Base-by-base conservation (phyloP, 2,113 vertebrate genomes). In the Crotalus tigris region DNA sequence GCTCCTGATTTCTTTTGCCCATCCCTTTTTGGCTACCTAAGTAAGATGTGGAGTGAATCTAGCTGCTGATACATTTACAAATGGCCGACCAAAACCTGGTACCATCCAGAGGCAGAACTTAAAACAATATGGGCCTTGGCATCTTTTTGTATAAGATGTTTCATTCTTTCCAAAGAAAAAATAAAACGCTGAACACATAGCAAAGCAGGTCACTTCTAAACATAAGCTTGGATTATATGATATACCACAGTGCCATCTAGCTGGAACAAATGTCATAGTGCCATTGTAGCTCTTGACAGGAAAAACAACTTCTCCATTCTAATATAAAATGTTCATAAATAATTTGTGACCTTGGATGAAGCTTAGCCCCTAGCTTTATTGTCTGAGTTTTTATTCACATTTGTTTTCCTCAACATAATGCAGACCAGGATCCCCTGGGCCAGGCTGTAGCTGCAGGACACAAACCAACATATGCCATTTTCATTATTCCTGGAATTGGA, bases 211-310 rank as follows among this genome's bases (percentile, higher is more conserved):
- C 33, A 33, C 5, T 49, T 33, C 29, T 59, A 44, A 23, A 7
- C 8, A 21, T 57, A 19, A 0, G 2, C 0, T 46, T 86, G 0
- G 64, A 13, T 3, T 5, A 95, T 96, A 90, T 85, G 0, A 29
- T 2, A 13, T 96, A 57, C 97, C 90, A 94, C 95, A 96, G 93
- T 46, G 94, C 96, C 97, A 97, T 95, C 97, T 97, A 95, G 96
- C 92, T 3, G 87, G 3, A 2, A 54, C 1, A 94, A 92, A 92
- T 0, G 9, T 51, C 89, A 93, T 39, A 51, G 5, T 92, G 87
- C 87, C 0, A 7, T 12, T n/a, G 29, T 19, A 55, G 53, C 0
- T 46, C 13, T 0, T 92, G 90, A 21, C 44, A 89, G 94, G 94
- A 96, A 94, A 81, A 94, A 95, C 91, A 54, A 17, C 44, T 88